Evolutionary conservation across 1,140 invertebrate genomes (phyloP), one percentile per base, ranked within the genome.

Genomic region (Cyrtorhinus lividipennis): DNA sequence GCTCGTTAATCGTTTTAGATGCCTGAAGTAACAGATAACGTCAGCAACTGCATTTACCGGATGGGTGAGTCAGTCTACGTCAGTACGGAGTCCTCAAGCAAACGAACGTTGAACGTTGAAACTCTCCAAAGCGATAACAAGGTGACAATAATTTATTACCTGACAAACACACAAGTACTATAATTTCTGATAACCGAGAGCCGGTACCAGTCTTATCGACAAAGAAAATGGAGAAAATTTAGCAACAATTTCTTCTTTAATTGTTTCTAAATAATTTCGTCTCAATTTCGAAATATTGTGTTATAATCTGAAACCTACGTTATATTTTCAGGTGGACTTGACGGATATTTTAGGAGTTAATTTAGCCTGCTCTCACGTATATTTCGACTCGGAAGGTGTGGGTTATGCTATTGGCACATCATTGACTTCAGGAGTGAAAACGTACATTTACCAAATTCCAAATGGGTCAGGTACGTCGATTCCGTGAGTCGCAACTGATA

Each of bases 21-120:
- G 18, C 69, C 71, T 30, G 73, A 75, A 53, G 61, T 76, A 20
- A 76, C 74, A 5, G 77, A 78, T 63, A 78, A 78, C 67, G 69
- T 66, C 30, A 65, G 69, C 38, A 71, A 72, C 5, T 76, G 73
- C 64, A 64, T 78, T 3, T 73, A 70, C 53, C 67, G 64, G 20
- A 59, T 77, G 48, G 72, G 73, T 53, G 74, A 76, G 59, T 67
- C 73, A 24, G 23, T 78, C 1, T 78, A 72, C 61, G 74, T 73
- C 1, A 64, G 72, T 0, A 75, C 78, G 0, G 78, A 80, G 66
- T 74, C 74, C 1, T 68, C 68, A 56, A 67, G 69, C 38, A 64
- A 77, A 26, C 65, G 71, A 63, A 66, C 66, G 59, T 65, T 78
- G 8, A 70, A 78, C 68, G 66, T 71, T 1, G 64, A 72, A 24